Conservation (phyloP, 2,797 vertebrate genomes). For the Lindbergichthys nudifrons region DNA sequence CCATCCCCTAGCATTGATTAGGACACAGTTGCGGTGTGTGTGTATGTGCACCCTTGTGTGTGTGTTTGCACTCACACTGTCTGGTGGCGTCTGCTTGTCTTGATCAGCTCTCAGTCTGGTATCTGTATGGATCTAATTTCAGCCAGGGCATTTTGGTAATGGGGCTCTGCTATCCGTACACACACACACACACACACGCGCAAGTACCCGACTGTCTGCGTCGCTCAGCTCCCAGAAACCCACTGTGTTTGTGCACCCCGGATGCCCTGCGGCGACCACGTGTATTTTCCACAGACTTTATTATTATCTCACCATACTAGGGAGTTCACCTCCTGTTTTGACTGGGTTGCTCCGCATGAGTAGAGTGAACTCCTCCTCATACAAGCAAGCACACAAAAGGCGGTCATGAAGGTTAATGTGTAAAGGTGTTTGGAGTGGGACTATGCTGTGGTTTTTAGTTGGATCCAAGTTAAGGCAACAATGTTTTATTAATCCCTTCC, state of each 20-base stretch:
- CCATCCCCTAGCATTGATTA: constrained; percentile 84
- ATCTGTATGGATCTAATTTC: constrained; percentile 87
- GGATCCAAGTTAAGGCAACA: constrained; percentile 68
- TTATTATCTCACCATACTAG: constrained; percentile 22
- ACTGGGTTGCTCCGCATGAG: constrained; percentile 33
- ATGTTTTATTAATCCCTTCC: constrained; percentile 80
- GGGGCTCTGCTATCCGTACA: constrained; percentile 64
- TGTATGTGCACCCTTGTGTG: constrained; percentile 27
- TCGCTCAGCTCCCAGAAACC: constrained; percentile 55
- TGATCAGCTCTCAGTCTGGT: constrained; percentile 88
- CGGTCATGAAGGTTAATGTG: constrained; percentile 27
- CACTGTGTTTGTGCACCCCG: constrained; percentile 45
- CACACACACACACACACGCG: constrained; percentile 14
- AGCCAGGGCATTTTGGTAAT: constrained; percentile 86
- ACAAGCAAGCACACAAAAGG: background rate
- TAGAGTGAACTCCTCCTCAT: constrained; percentile 15
- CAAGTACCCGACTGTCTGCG: constrained; percentile 34
- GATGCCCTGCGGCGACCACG: background rate
- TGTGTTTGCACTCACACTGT: constrained; percentile 68
- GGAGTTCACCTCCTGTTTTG: constrained; percentile 51
- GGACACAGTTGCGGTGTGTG: constrained; percentile 54
- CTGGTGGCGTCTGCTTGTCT: constrained; percentile 89
- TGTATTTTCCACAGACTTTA: constrained; percentile 58
- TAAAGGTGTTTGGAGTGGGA: constrained; percentile 58
- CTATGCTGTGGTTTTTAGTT: constrained; percentile 60